Evolutionary conservation across 2,113 vertebrate species (phyloP), one percentile per base, ranked within the genome.

Genomic region (Urocolius indicus): DNA sequence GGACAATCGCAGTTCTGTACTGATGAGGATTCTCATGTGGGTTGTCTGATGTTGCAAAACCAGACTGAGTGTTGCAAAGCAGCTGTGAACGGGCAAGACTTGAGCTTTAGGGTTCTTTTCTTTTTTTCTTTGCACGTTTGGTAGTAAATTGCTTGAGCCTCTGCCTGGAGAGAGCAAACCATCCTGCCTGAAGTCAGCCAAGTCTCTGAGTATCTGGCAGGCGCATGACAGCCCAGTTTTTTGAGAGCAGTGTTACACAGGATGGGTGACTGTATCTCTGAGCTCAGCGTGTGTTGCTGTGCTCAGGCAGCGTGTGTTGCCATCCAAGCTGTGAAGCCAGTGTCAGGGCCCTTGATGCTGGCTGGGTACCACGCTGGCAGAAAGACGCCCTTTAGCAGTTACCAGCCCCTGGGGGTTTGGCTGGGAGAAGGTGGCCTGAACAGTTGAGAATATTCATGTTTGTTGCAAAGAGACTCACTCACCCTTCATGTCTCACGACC

Each of bases 1-100:
- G 8, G 65, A 11, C 4, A 5, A 22, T 15, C 2, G 3, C 57
- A 10, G 84, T 16, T 51, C 24, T 9, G 0, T 21, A 5, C 38
- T 3, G 2, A 36, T 4, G 34, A 36, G 13, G 58, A 34, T 38
- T n/a, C 26, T 8, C 2, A 5, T 15, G 30, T 4, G 15, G 8
- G 32, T 45, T 22, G 9, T 13, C 5, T 6, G 26, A 19, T 7
- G 45, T 6, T 34, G 41, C 51, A 27, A 22, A 65, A 26, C 49
- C 14, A 5, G 45, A 27, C 49, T 38, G 49, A 16, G 13, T 3
- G 22, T 9, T 36, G 36, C 36, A 45, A 19, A 46, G 52, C 52
- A 16, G 61, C 69, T 13, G 61, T 45, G 68, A 32, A 5, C 2
- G 22, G 61, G 15, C 10, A 59, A n/a, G 34, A 57, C 6, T 13